Conservation (phyloP, 1,140 invertebrate genomes). For the Lordiphosa collinella region DNA sequence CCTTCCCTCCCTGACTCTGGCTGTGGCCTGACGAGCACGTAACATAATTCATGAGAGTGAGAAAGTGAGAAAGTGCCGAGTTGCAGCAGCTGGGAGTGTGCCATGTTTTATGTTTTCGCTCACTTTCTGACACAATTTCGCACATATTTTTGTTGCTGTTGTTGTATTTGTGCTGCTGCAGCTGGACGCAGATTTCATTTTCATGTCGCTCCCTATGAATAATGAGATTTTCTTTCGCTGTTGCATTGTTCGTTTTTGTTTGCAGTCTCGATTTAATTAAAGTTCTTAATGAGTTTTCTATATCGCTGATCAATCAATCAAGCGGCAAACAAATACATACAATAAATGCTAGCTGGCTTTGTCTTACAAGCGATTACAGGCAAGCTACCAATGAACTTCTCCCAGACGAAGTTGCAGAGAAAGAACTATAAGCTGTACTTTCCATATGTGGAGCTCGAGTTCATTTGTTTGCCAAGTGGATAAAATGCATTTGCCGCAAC, state of each 20-base stretch:
- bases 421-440: constrained; percentile 10
- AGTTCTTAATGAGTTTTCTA: constrained; percentile 71
- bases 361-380: constrained; percentile 51
- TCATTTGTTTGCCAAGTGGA: constrained; percentile 70
- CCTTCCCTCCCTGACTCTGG: constrained; percentile 10
- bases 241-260: constrained; percentile 7
- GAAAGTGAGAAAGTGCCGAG: constrained; percentile 21
- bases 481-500: constrained; percentile 65
- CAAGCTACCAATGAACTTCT: constrained; percentile 36
- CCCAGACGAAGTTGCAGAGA: not conserved
- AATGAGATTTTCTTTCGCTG: constrained; percentile 42
- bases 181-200: constrained; percentile 24
- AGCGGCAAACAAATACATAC: constrained; percentile 39
- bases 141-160: constrained; percentile 41
- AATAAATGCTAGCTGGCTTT: constrained; percentile 42
- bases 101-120: constrained; percentile 60
- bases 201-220: constrained; percentile 53
- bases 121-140: constrained; percentile 69
- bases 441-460: constrained; percentile 43
- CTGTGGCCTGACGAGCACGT: constrained; percentile 28
- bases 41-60: constrained; percentile 62
- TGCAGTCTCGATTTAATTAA: constrained; percentile 66
- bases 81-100: constrained; percentile 15
- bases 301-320: constrained; percentile 65
- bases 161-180: constrained; percentile 17